Conservation (phyloP, 2,888 invertebrate genomes). For the Beris chalybata region DNA sequence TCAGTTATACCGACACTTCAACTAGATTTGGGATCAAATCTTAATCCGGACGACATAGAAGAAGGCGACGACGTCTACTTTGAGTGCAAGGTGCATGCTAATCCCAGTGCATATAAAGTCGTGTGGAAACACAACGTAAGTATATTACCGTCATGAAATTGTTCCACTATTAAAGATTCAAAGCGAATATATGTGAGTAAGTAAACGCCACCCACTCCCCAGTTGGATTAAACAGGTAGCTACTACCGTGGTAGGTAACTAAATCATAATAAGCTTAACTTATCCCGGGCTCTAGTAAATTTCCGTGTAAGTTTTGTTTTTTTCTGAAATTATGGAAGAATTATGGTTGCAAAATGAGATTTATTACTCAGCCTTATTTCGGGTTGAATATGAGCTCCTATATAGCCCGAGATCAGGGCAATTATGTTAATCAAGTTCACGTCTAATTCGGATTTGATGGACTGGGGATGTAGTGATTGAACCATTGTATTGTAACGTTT, state of each 20-base stretch:
- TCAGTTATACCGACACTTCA: slow-evolving; percentile 71
- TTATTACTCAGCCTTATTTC: slow-evolving; percentile 1
- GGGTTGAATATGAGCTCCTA: neutral
- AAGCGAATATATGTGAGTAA: too few relatives aligned
- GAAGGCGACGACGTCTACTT: slow-evolving; percentile 81
- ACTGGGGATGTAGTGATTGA: slow-evolving; percentile 9
- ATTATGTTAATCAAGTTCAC: slow-evolving; percentile 25
- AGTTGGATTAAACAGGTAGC: too few relatives aligned
- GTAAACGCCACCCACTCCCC: too few relatives aligned
- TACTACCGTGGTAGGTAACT: too few relatives aligned
- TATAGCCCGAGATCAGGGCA: slow-evolving; percentile 16
- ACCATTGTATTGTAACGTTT: too few relatives aligned
- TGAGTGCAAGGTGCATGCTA: slow-evolving; percentile 77
- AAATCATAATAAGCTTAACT: too few relatives aligned
- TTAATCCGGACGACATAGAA: slow-evolving; percentile 78
- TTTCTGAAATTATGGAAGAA: slow-evolving; percentile 18
- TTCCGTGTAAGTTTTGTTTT: slow-evolving; percentile 2
- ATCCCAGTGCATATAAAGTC: slow-evolving; percentile 77
- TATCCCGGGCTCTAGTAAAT: too few relatives aligned
- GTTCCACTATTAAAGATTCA: too few relatives aligned
- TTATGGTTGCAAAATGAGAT: slow-evolving; percentile 11
- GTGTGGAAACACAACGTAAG: slow-evolving; percentile 81
- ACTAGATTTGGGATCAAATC: slow-evolving; percentile 71
- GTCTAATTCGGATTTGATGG: slow-evolving; percentile 25
- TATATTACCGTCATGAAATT: slow-evolving; percentile 43